Evolutionary conservation across 92 coral and sea anemone genomes (phyloP).

Genomic region (Epizoanthus fatuus): DNA sequence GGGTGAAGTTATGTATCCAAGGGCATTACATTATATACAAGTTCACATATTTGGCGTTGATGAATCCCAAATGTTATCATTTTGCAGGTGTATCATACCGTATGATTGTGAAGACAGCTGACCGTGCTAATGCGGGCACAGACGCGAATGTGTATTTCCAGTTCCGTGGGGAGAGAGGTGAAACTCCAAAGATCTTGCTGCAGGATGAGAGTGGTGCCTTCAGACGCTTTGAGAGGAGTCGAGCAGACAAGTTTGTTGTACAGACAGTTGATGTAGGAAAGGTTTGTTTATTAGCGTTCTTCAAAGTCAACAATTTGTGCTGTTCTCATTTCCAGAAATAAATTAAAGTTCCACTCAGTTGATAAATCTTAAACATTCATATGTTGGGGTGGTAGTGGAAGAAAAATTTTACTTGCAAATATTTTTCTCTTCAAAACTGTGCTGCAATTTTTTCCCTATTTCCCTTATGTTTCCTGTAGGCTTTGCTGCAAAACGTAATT

Average conservation of each 20-base stretch:
- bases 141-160: constrained; percentile 86
- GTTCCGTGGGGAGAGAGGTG: constrained; percentile 80
- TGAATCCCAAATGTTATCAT: background rate
- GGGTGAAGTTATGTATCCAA: background rate
- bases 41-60: background rate
- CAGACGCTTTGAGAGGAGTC: constrained; percentile 82
- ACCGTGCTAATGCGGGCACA: constrained; percentile 78
- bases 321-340: too few species aligned
- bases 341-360: too few species aligned
- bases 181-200: constrained; percentile 83
- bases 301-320: too few species aligned
- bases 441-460: background rate
- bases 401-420: too few species aligned
- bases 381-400: too few species aligned
- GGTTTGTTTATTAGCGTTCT: constrained; percentile 41
- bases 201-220: constrained; percentile 82
- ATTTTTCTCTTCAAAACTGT: too few species aligned
- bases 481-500: too few species aligned
- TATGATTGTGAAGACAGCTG: constrained; percentile 87
- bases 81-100: constrained; percentile 79
- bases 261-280: constrained; percentile 95
- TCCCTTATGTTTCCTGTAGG: background rate
- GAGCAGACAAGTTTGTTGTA: constrained; percentile 96
- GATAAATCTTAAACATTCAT: too few species aligned
- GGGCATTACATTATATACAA: too few species aligned